phyloP scores from a whole-genome alignment of 2,797 vertebrate species.

The Notamacropus eugenii region DNA sequence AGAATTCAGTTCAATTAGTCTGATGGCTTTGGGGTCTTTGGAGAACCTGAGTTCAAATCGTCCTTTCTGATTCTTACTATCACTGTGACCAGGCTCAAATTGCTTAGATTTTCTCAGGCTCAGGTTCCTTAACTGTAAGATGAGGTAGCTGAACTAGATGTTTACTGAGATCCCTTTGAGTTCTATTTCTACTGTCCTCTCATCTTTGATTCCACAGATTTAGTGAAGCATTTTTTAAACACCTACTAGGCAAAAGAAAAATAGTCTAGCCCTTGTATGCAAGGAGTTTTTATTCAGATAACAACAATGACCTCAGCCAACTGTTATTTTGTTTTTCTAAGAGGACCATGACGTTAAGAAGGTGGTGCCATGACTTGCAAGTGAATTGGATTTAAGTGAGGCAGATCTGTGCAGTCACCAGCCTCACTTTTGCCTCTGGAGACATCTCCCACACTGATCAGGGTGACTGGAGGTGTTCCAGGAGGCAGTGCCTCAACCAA shows the following conservation, averaged over 20 bases:
- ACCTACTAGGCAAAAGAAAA: background rate
- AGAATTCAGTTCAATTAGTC: background rate
- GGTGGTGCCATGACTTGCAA: too few species aligned
- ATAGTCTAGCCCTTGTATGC: background rate
- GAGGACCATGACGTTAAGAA: too few species aligned
- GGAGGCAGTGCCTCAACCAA: background rate
- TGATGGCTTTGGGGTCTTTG: background rate
- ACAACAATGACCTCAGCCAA: too few species aligned
- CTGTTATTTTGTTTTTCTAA: too few species aligned
- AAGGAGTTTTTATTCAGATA: background rate
- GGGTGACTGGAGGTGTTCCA: too few species aligned
- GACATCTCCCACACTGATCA: too few species aligned
- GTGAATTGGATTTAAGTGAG: too few species aligned
- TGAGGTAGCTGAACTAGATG: background rate
- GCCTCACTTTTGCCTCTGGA: too few species aligned
- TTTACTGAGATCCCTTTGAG: background rate
- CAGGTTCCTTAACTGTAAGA: background rate
- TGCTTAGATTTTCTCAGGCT: background rate
- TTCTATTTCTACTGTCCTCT: background rate
- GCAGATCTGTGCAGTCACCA: too few species aligned
- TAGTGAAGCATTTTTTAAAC: background rate
- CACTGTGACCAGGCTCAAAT: background rate
- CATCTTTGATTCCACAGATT: background rate
- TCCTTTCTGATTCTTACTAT: background rate
- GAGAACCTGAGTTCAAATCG: background rate